Evolutionary conservation across 1,140 invertebrate species (phyloP), one percentile per base, ranked within the genome.

Genomic region (Cataglyphis hispanica): DNA sequence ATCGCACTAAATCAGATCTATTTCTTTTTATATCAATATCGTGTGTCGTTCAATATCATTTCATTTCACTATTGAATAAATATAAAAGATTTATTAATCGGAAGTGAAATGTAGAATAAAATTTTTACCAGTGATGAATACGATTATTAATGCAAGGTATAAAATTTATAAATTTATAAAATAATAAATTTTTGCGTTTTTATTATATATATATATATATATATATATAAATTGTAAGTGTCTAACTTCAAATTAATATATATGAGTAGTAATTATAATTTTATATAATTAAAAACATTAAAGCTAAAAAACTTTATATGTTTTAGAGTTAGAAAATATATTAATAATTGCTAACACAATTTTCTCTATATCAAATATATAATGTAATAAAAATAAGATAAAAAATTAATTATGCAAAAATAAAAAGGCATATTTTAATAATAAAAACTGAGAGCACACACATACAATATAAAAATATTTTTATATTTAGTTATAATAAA

Each of bases 1-100:
- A 70, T 81, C 25, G 53, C 31, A 22, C 53, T 83, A 83, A 83
- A 83, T 83, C 78, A 83, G 34, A 72, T 72, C n/a, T 61, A 34
- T 22, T 50, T 69, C 66, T 6, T 78, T 40, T 13, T 60, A 81
- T n/a, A 70, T 81, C 31, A 53, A 50, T 70, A 43, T 46, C 25
- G 8, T 81, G 66, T 25, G 77, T 80, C 64, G 66, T 10, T 64
- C 13, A 19, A 19, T 19, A 2, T 40, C 11, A 27, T 25, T 70
- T 60, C 1, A 70, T 81, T 81, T 43, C 53, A 81, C 37, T 81
- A 56, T 81, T 53, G 25, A 70, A 58, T 58, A 70, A 31, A 7
- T 1, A 2, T 10, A 27, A 56, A 81, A 72, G 58, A 13, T 34
- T 8, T 61, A 27, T 25, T 50, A 64, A 66, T 40, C 10, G 22